Evolutionary conservation across 2,888 invertebrate species (phyloP).

Genomic region (Limnephilus lunatus): DNA sequence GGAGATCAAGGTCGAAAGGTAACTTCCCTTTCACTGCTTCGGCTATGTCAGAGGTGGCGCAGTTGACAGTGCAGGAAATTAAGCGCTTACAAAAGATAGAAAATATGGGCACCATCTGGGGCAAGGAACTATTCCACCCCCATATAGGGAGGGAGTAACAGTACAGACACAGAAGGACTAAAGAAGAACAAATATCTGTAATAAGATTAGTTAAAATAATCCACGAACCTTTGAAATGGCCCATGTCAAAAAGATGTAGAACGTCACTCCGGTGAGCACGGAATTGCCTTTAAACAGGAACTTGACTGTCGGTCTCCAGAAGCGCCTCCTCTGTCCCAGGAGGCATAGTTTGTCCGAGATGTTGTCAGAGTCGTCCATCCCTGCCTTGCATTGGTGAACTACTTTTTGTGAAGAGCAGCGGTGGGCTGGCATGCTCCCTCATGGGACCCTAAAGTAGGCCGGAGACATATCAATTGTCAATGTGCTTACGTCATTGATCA

Average conservation of each 20-base stretch:
- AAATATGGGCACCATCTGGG: too few species aligned
- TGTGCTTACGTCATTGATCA: too few species aligned
- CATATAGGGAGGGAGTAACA: too few species aligned
- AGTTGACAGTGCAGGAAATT: too few species aligned
- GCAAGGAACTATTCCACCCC: too few species aligned
- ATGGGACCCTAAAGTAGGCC: neutral
- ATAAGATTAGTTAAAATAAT: neutral
- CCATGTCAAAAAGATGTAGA: constrained; percentile 37
- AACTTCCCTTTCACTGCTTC: too few species aligned
- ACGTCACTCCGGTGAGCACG: constrained; percentile 44
- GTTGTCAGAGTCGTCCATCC: neutral
- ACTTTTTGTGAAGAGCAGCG: neutral
- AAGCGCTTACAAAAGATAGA: too few species aligned
- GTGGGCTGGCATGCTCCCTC: constrained; percentile 21
- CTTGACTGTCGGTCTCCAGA: constrained; percentile 57
- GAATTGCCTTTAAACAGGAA: constrained; percentile 48
- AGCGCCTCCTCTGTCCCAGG: constrained; percentile 45
- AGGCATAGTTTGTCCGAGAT: constrained; percentile 23
- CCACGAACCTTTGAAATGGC: constrained; percentile 50
- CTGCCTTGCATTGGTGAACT: neutral
- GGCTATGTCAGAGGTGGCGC: too few species aligned
- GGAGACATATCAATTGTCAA: too few species aligned
- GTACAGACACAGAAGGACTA: too few species aligned
- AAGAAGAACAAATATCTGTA: neutral
- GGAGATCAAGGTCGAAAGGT: too few species aligned